phyloP scores from a whole-genome alignment of 2,888 invertebrate genomes.

The Gortyna flavago region DNA sequence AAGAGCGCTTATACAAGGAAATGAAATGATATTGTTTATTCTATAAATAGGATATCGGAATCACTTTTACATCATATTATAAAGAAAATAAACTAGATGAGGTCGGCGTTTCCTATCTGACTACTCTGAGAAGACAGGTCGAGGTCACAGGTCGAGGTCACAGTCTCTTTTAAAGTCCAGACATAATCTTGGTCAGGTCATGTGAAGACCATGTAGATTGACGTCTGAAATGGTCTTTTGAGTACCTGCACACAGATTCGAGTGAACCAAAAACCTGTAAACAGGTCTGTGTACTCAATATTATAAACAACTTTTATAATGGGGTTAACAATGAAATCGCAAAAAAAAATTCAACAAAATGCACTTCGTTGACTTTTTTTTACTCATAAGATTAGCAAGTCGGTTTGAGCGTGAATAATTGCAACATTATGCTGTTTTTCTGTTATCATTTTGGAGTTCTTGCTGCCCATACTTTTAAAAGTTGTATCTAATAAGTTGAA shows the following conservation, averaged over 20 bases:
- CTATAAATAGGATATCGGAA: neutral
- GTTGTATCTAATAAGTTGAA: no score
- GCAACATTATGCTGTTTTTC: neutral
- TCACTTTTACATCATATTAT: neutral
- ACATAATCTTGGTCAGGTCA: no score
- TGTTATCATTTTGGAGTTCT: neutral
- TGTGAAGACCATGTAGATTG: no score
- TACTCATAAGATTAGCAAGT: neutral
- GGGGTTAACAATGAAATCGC: neutral
- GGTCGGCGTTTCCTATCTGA: no score
- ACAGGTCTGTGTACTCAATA: neutral
- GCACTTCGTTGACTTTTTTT: neutral
- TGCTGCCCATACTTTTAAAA: neutral
- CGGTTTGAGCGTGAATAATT: neutral
- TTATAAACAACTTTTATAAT: neutral
- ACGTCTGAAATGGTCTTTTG: no score
- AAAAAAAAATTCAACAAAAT: neutral
- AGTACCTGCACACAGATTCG: no score
- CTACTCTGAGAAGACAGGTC: no score
- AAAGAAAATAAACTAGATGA: no score
- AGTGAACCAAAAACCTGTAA: no score
- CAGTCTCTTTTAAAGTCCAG: no score
- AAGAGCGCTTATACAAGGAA: neutral
- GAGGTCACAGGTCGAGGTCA: no score
- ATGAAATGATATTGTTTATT: neutral